These are phyloP conservation scores for Anadara kagoshimensis DNA, from an alignment of 1,140 invertebrate genomes.

Conservation along the genomic window DNA sequence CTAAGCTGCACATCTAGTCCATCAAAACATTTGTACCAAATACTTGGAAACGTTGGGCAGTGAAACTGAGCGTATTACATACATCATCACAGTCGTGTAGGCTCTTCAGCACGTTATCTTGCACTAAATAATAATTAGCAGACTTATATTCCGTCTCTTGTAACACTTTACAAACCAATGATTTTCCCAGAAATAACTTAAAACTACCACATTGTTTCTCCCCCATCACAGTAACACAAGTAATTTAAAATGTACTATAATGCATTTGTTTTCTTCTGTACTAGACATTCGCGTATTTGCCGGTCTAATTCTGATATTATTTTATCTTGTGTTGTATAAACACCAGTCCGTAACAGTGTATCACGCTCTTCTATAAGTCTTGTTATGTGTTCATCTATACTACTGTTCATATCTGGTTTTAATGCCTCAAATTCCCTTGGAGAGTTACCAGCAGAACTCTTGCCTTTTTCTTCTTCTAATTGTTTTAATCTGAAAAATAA, in stretches of 20 bases:
- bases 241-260: slow-evolving; percentile 31
- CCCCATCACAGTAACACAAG: no score
- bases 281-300: slow-evolving; percentile 71
- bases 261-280: slow-evolving; percentile 49
- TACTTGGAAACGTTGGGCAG: no score
- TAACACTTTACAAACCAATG: no score
- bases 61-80: no score
- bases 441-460: slow-evolving; percentile 43
- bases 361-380: slow-evolving; percentile 74
- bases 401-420: slow-evolving; percentile 52
- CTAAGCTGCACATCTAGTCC: no score
- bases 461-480: slow-evolving; percentile 61
- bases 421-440: slow-evolving; percentile 38
- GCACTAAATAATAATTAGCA: no score
- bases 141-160: no score
- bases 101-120: no score
- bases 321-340: slow-evolving; percentile 73
- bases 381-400: slow-evolving; percentile 71
- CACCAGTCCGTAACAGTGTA: slow-evolving; percentile 72
- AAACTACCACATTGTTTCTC: no score
- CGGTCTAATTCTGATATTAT: slow-evolving; percentile 74
- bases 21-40: no score
- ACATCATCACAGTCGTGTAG: no score
- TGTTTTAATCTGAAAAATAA: slow-evolving; percentile 57
- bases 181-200: no score